Conservation (phyloP, 2,113 vertebrate genomes). For the Arvicanthis niloticus region DNA sequence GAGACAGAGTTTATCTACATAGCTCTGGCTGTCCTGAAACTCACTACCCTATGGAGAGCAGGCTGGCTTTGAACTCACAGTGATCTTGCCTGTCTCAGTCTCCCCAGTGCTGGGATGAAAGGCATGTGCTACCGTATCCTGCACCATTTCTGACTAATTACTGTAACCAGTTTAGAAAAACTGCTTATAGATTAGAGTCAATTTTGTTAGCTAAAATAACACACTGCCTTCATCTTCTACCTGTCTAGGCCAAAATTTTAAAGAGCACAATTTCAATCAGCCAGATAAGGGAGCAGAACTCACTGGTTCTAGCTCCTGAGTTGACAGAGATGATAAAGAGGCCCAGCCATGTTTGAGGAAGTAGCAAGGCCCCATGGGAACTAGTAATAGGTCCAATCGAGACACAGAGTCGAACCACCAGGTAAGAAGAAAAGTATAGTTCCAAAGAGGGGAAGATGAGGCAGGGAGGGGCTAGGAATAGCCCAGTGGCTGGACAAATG, state of each 20-base stretch:
- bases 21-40: not conserved
- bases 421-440: not conserved
- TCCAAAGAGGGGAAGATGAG: not conserved
- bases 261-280: not conserved
- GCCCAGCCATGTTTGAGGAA: not conserved
- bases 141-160: not conserved
- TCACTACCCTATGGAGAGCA: not conserved
- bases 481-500: not conserved
- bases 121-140: not conserved
- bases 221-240: not conserved
- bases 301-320: not conserved
- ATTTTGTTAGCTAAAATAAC: not conserved
- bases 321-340: not conserved
- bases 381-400: not conserved
- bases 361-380: constrained; percentile 2
- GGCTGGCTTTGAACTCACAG: not conserved
- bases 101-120: not conserved
- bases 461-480: not conserved
- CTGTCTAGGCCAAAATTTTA: not conserved
- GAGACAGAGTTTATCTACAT: not conserved
- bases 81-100: not conserved
- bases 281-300: not conserved
- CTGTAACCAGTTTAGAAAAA: not conserved
- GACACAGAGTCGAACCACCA: not conserved
- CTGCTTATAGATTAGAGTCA: not conserved